A percentile compares a stretch with the other conserved stretches of the same genome.
Evolutionary conservation across 2,113 vertebrate genomes (phyloP).

Genomic region (Speoplatyrhinus poulsoni): DNA sequence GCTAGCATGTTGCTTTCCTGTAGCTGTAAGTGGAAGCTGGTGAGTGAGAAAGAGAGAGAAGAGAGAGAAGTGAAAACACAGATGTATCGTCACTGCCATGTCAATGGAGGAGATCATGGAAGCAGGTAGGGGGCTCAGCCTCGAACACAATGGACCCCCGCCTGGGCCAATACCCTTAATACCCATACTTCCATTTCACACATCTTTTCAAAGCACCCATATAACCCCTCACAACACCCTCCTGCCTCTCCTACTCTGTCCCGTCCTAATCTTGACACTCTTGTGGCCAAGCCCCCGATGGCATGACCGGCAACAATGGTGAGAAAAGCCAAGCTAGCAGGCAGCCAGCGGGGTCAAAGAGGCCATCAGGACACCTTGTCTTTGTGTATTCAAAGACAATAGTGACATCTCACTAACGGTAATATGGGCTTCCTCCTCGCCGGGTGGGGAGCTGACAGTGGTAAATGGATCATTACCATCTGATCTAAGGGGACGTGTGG

Average conservation of each 20-base stretch:
- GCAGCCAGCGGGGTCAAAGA: constrained; percentile 33
- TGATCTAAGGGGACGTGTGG: constrained; percentile 65
- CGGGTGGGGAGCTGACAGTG: constrained; percentile 64
- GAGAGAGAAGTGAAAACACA: constrained; percentile 45
- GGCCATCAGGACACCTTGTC: constrained; percentile 67
- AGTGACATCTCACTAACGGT: constrained; percentile 51
- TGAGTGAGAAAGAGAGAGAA: constrained; percentile 32
- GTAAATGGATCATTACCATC: constrained; percentile 77
- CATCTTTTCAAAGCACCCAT: constrained; percentile 75
- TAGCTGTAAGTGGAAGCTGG: constrained; percentile 19
- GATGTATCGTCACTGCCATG: constrained; percentile 48
- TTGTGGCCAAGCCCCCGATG: constrained; percentile 41
- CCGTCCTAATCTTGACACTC: constrained; percentile 24
- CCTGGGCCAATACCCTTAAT: constrained; percentile 74
- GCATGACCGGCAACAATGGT: constrained; percentile 66
- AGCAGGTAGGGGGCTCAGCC: constrained; percentile 70
- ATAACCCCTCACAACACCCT: constrained; percentile 38
- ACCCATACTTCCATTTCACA: constrained; percentile 79
- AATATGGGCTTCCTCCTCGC: constrained; percentile 74
- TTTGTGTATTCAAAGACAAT: constrained; percentile 80
- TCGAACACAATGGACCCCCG: constrained; percentile 71
- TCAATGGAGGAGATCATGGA: constrained; percentile 79
- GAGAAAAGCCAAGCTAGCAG: constrained; percentile 52
- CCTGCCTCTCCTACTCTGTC: not conserved
- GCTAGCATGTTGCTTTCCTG: not conserved